Percentiles rank a stretch among this genome's conserved stretches.
These are phyloP conservation scores for Astropecten irregularis DNA, from an alignment of 53 echinoderm and acorn worm genomes.

Conservation along the genomic window DNA sequence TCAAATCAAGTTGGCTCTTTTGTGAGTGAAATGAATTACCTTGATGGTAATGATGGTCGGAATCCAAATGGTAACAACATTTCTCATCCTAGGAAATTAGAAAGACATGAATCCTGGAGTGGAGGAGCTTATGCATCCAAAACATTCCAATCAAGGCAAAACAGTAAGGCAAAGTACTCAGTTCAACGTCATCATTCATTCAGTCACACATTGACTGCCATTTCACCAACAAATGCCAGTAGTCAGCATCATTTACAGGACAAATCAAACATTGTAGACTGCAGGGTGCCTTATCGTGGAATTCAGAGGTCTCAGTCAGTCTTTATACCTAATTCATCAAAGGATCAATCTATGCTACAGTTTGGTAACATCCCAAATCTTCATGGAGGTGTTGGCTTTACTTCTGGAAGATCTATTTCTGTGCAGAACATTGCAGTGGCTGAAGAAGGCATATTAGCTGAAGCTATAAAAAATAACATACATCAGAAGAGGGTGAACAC, in stretches of 20 bases:
- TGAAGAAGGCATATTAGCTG: conserved; percentile 36
- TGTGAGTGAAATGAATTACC: too few relatives aligned
- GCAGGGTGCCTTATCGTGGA: neutral
- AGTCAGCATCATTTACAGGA: neutral
- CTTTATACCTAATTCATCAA: neutral
- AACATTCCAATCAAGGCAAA: neutral
- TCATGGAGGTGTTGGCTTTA: neutral
- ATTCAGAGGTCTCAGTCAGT: neutral
- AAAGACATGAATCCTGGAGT: conserved; percentile 58
- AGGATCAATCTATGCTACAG: neutral
- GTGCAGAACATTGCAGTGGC: conserved; percentile 41
- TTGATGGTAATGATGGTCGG: too few relatives aligned
- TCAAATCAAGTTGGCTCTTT: too few relatives aligned
- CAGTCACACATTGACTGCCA: neutral
- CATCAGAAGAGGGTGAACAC: conserved; percentile 9
- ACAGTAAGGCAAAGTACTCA: neutral
- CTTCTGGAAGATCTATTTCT: neutral
- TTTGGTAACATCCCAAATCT: conserved; percentile 49
- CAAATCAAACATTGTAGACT: neutral
- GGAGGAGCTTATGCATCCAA: neutral
- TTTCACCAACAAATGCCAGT: too few relatives aligned
- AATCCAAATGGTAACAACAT: neutral
- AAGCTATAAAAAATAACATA: conserved; percentile 35
- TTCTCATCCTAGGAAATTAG: conserved; percentile 1
- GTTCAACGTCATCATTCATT: conserved; percentile 28